Evolutionary conservation across 2,888 invertebrate species (phyloP), one percentile per base, ranked within the genome.

Genomic region (Kuschelorhynchus macadamiae): DNA sequence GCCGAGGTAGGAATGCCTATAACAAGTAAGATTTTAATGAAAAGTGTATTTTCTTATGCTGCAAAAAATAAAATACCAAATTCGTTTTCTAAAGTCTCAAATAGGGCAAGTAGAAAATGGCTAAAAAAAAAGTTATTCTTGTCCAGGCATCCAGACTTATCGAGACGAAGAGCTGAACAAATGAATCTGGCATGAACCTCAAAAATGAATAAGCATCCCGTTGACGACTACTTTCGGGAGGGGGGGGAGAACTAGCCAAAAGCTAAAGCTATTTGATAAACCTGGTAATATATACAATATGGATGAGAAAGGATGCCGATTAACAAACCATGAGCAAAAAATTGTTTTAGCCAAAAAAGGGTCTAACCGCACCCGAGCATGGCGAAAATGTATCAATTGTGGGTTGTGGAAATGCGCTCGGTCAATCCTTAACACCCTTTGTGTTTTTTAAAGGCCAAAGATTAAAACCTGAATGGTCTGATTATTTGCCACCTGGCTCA

Each of bases 351-450:
- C 52, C 18, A 52, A 52, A 69, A 67, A 74, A 44, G 75, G 78
- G 12, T 60, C 36, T 78, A 7, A 50, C 77, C 8, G 75, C 74
- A 3, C 65, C 60, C 18, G 79, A 81, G 56, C 78, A 81, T 68
- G 79, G 69, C 20, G 77, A 80, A 74, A 80, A 78, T 63, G 77
- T 78, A 4, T 77, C 78, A 9, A 63, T 77, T 4, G 77, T 77
- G 4, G 71, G 69, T 4, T 79, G 77, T 68, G 78, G 70, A 4
- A 80, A 75, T 73, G 78, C 78, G 8, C n/a, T 76, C 30, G 79
- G 77, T 8, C 68, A 70, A 42, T 50, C 71, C 18, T 76, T 79
- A 25, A 78, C 76, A 9, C 78, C 77, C 0, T 73, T 77, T 72
- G 71, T 80, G 14, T 46, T 79, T 55, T 77, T 76, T 56, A 76